phyloP scores from a whole-genome alignment of 2,113 vertebrate genomes.

The Hystrix brachyura region DNA sequence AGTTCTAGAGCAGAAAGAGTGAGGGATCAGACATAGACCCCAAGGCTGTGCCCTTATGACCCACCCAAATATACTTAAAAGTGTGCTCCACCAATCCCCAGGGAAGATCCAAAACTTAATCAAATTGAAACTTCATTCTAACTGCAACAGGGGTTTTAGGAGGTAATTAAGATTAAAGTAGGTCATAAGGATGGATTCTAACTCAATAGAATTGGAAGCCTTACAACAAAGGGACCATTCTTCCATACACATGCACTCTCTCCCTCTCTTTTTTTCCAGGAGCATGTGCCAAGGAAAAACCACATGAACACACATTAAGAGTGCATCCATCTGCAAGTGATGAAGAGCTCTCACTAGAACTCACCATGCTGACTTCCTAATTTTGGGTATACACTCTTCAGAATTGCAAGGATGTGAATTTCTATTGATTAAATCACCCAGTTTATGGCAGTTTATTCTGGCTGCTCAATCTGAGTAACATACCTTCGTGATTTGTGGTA shows the following conservation, averaged over 20 bases:
- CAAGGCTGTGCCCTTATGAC: background rate
- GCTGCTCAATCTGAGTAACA: background rate
- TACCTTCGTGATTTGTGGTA: background rate
- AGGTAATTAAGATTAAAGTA: background rate
- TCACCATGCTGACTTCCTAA: rapidly evolving
- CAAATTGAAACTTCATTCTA: background rate
- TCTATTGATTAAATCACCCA: background rate
- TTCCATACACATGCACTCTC: background rate
- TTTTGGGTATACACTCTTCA: background rate
- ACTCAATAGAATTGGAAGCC: background rate
- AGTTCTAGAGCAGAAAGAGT: background rate
- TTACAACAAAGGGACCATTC: background rate
- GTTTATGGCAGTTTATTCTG: background rate
- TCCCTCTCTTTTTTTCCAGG: background rate
- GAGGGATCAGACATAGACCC: background rate
- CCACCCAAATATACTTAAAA: background rate
- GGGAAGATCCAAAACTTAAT: background rate
- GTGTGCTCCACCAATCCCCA: background rate
- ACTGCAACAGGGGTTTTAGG: background rate
- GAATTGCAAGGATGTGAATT: background rate
- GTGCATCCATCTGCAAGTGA: background rate
- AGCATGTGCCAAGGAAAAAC: background rate
- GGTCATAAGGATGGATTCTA: background rate
- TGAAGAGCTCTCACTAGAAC: background rate
- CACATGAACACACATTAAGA: background rate